Base-by-base conservation (phyloP, 2,797 vertebrate genomes). In the Neopelma chrysocephalum region DNA sequence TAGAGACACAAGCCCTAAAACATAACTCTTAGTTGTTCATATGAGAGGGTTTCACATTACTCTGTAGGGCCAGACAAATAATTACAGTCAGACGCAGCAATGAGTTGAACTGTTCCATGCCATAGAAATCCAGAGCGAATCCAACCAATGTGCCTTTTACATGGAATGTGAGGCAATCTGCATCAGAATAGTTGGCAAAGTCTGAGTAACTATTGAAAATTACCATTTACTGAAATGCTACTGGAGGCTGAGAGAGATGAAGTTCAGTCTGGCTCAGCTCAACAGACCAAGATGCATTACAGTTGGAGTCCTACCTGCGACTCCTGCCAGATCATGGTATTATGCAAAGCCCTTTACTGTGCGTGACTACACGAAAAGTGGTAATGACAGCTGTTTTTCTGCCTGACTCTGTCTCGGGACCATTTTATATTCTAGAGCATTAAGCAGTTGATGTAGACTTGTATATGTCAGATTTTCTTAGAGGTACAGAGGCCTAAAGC, bases 211-310 rank as follows among this genome's bases (percentile, higher is more conserved):
- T 65, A 36, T 19, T 75, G 69, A 88, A 93, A 93, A 95, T 78
- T 54, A 62, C 34, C 86, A 54, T 81, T 93, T 93, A 91, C 72
- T 93, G 88, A 91, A 95, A 95, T 57, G 61, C 78, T 88, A 43
- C 87, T 71, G 80, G 45, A 75, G 75, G 23, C 27, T 57, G 72
- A 66, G 38, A 32, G 25, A 87, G 22, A 51, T 36, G 60, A 78
- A 90, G 82, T 32, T 90, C 45, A 47, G n/a, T 53, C 47, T 94
- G 90, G 77, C 86, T 88, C 66, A 48, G 50, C 50, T 82, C 53
- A 78, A 25, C 42, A 64, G 72, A 53, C 61, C 72, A 65, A 90
- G 76, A 91, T 75, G 77, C 79, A 81, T 75, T 88, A 80, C 61
- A 54, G 82, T 11, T 90, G 85, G 76, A 86, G 82, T 93, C 94